Evolutionary conservation across 1,140 invertebrate genomes (phyloP).

Genomic region (Stratiolaelaps scimitus): DNA sequence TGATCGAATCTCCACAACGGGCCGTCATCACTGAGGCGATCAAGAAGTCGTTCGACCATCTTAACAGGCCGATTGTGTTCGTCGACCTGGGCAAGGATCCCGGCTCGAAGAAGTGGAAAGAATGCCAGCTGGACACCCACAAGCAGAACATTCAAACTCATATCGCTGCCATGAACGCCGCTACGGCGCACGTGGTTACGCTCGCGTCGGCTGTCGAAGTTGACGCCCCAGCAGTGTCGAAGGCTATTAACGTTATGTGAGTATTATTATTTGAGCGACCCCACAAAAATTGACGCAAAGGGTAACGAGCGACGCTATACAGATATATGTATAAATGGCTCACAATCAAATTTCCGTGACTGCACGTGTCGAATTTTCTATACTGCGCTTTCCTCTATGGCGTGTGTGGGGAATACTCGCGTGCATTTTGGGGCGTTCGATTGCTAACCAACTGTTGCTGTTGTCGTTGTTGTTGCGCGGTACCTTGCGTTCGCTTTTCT

Average conservation of each 20-base stretch:
- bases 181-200: conserved; percentile 94
- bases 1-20: conserved; percentile 20
- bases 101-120: conserved; percentile 78
- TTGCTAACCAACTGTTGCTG: background rate
- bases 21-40: conserved; percentile 23
- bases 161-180: conserved; percentile 96
- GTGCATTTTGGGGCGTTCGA: too few species aligned
- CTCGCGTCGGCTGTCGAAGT: conserved; percentile 60
- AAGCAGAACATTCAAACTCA: conserved; percentile 91
- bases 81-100: conserved; percentile 62
- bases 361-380: too few species aligned
- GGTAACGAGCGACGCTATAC: too few species aligned
- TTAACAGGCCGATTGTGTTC: conserved; percentile 18
- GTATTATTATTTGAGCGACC: too few species aligned
- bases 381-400: too few species aligned
- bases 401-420: too few species aligned
- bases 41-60: conserved; percentile 27
- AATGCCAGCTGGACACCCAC: conserved; percentile 81
- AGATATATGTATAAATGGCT: too few species aligned
- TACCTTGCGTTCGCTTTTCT: conserved; percentile 17
- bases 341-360: too few species aligned
- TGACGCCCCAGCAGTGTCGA: conserved; percentile 90
- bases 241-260: conserved; percentile 85
- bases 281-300: too few species aligned
- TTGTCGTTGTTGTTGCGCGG: background rate